A percentile compares a stretch with the other conserved stretches of the same genome.
Evolutionary conservation across 2,113 vertebrate genomes (phyloP).

Genomic region (Stigmatopora nigra): DNA sequence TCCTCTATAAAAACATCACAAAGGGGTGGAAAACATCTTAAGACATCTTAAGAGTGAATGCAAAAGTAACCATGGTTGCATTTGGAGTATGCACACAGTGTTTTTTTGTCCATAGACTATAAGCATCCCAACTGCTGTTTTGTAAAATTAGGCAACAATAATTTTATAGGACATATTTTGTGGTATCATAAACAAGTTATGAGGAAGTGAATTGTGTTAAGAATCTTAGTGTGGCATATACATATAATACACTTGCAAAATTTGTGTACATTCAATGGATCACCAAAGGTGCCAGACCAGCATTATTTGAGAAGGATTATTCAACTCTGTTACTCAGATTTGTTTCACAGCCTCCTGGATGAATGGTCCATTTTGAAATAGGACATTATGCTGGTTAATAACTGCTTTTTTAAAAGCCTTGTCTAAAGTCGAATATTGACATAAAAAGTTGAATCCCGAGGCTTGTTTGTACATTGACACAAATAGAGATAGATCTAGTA

Average conservation of each 20-base stretch:
- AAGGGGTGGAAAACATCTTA: slow-evolving; percentile 8
- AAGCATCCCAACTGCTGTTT: slow-evolving; percentile 26
- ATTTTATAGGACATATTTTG: slow-evolving; percentile 44
- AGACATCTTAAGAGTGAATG: slow-evolving; percentile 16
- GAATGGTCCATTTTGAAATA: slow-evolving; percentile 21
- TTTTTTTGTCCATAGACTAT: slow-evolving; percentile 2
- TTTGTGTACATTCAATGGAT: slow-evolving; percentile 6
- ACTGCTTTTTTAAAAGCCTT: slow-evolving; percentile 46
- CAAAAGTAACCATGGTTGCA: slow-evolving; percentile 10
- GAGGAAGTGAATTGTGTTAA: slow-evolving; percentile 15
- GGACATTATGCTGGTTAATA: slow-evolving; percentile 29
- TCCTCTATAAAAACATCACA: slow-evolving; percentile 36
- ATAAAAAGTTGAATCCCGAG: slow-evolving; percentile 19
- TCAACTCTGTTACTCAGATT: slow-evolving; percentile 22
- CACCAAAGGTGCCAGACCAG: slow-evolving; percentile 43
- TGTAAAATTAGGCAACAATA: slow-evolving; percentile 40
- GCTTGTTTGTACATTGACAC: slow-evolving; percentile 22
- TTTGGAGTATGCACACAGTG: not conserved
- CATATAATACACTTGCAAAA: slow-evolving; percentile 2
- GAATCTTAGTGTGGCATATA: slow-evolving; percentile 18
- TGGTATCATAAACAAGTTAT: slow-evolving; percentile 21
- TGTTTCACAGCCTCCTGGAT: slow-evolving; percentile 20
- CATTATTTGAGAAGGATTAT: slow-evolving; percentile 32
- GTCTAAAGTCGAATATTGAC: slow-evolving; percentile 21
- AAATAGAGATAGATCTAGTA: slow-evolving; percentile 37